Evolutionary conservation across 2,888 invertebrate species (phyloP).

Genomic region (Cephus pygmeus): DNA sequence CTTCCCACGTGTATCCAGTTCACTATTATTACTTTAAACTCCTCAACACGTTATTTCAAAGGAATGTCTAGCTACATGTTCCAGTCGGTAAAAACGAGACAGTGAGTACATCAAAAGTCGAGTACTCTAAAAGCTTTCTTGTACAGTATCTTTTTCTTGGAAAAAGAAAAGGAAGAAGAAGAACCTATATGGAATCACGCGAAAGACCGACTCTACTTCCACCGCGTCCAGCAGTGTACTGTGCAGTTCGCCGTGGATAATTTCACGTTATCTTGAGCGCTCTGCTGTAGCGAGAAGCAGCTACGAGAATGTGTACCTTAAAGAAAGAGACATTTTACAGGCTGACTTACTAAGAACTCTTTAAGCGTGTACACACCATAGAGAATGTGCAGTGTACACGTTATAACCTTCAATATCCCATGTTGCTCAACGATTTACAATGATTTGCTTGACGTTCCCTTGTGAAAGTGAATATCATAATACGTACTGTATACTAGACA

Average conservation of each 20-base stretch:
- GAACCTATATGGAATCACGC: background rate
- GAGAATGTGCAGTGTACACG: slow-evolving; percentile 1
- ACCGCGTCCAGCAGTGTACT: slow-evolving; percentile 37
- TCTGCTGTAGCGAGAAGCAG: slow-evolving; percentile 26
- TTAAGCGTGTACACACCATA: background rate
- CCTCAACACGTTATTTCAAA: slow-evolving; percentile 28
- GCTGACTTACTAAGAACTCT: background rate
- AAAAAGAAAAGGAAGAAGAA: slow-evolving; percentile 1
- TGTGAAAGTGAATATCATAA: background rate
- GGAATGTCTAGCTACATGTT: slow-evolving; percentile 34
- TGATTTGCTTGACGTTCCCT: background rate
- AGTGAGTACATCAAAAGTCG: slow-evolving; percentile 29
- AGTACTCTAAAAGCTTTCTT: slow-evolving; percentile 41
- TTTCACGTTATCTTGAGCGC: slow-evolving; percentile 36
- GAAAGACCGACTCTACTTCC: background rate
- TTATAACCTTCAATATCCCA: background rate
- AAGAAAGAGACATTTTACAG: background rate
- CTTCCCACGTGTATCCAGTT: slow-evolving; percentile 25
- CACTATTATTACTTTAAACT: slow-evolving; percentile 18
- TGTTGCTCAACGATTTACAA: background rate
- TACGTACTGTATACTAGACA: background rate
- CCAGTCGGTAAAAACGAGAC: slow-evolving; percentile 18
- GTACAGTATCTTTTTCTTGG: slow-evolving; percentile 5
- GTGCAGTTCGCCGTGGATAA: slow-evolving; percentile 30
- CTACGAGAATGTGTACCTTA: slow-evolving; percentile 20